These are phyloP conservation scores for Dendroctonus ponderosae DNA, from an alignment of 1,140 invertebrate genomes.

Conservation along the genomic window DNA sequence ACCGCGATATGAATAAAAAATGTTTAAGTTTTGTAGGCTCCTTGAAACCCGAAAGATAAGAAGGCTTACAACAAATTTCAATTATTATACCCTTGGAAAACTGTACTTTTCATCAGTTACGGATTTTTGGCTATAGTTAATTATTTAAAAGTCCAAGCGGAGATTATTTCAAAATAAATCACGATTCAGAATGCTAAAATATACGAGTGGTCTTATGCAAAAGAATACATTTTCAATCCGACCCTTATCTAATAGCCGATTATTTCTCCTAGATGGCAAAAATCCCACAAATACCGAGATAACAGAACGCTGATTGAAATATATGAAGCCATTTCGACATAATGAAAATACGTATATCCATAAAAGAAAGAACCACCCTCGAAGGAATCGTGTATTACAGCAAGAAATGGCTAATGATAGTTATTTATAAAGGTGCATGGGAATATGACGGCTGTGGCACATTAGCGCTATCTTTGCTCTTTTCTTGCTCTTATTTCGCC, in stretches of 20 bases:
- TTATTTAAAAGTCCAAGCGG: too few species aligned
- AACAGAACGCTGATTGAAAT: conserved; percentile 24
- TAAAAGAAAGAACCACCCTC: conserved; percentile 27
- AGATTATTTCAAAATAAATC: too few species aligned
- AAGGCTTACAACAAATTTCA: too few species aligned
- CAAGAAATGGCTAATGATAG: conserved; percentile 38
- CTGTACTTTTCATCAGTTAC: too few species aligned
- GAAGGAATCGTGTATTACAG: conserved; percentile 33
- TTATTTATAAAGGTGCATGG: conserved; percentile 41
- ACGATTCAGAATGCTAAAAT: too few species aligned
- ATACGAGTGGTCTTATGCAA: neutral
- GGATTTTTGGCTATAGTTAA: too few species aligned
- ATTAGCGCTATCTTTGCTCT: conserved; percentile 36
- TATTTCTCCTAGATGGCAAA: neutral
- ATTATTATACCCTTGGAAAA: too few species aligned
- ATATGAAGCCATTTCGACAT: conserved; percentile 19
- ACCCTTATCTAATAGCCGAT: neutral
- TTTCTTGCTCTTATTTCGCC: conserved; percentile 33
- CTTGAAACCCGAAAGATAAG: too few species aligned
- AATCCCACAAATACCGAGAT: neutral
- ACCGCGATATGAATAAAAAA: too few species aligned
- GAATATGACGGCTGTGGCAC: conserved; percentile 39
- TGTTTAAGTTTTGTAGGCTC: too few species aligned
- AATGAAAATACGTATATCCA: conserved; percentile 32
- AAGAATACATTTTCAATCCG: neutral